A percentile compares a stretch with the other conserved stretches of the same genome.
Conservation (phyloP, 2,797 vertebrate species). For the Silurus lanzhouensis region DNA sequence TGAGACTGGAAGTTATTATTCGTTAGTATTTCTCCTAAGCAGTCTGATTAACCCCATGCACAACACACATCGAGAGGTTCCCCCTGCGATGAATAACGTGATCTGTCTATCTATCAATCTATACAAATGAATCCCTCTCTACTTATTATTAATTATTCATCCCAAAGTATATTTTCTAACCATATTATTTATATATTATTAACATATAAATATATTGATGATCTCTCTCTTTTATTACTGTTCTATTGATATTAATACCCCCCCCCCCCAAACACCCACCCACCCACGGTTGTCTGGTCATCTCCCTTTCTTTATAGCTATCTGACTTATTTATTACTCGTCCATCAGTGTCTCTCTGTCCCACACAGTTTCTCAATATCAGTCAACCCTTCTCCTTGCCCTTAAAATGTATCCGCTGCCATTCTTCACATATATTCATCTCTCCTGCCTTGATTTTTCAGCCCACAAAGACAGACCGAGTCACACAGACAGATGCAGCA, state of each 20-base stretch:
- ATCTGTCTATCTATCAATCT: too few relatives aligned
- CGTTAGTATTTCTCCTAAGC: neutral
- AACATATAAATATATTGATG: neutral
- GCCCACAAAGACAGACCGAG: conserved; percentile 31
- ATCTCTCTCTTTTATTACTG: neutral
- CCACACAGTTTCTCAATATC: conserved; percentile 33
- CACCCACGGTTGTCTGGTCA: neutral
- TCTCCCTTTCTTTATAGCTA: conserved; percentile 4
- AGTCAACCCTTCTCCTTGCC: conserved; percentile 38
- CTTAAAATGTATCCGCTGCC: conserved; percentile 51
- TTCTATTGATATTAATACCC: neutral
- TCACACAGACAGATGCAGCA: neutral
- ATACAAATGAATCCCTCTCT: too few relatives aligned
- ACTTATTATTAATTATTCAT: neutral
- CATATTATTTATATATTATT: neutral
- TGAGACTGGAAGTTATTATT: neutral
- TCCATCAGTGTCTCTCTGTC: conserved; percentile 41
- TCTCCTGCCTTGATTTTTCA: conserved; percentile 44
- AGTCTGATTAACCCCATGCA: neutral
- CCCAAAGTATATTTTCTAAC: neutral
- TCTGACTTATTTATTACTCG: conserved; percentile 33
- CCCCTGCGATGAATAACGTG: too few relatives aligned
- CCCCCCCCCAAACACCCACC: neutral
- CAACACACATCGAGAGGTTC: too few relatives aligned
- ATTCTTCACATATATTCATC: conserved; percentile 53